Evolutionary conservation across 1,140 invertebrate genomes (phyloP), one percentile per base, ranked within the genome.

Genomic region (Apis dorsata): DNA sequence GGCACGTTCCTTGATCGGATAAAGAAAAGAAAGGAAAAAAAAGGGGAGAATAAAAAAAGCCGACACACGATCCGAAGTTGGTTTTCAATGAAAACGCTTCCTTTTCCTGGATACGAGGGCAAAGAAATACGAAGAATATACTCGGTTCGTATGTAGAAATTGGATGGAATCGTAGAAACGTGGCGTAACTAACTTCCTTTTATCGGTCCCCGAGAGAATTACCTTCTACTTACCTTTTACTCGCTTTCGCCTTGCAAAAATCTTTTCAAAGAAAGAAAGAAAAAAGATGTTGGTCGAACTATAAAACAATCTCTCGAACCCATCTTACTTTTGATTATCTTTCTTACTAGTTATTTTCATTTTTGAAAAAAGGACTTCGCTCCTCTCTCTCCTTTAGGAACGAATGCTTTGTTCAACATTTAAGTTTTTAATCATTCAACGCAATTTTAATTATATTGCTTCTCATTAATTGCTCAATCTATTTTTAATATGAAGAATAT

Each of bases 131-230:
- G 69, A 63, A 63, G 19, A 49, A 78, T 68, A 71, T 19, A 53
- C 12, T n/a, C 59, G 66, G 77, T 70, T 70, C 34, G 44, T 9
- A 62, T 62, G 17, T 71, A 55, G 69, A 63, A 81, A 81, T 81
- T 81, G 59, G 53, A 66, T 74, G 79, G 70, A 74, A 81, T 24
- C 12, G 69, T 71, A 66, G 65, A 79, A 49, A 79, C 55, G 21
- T 68, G 51, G 13, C 59, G 60, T 77, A 77, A 77, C 65, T 68
- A 62, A 79, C 68, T 72, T 79, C 69, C 69, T 79, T 72, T 63
- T 79, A 63, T 72, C 70, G 15, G n/a, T 1, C 19, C 44, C 68
- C 17, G 12, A 28, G 68, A 62, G 57, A 62, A 73, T 73, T 55
- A 81, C 60, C 51, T 72, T 70, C 44, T 44, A 55, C 51, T 71